Base-by-base conservation (phyloP, 2,888 invertebrate genomes). In the Hypomecis atomaria region DNA sequence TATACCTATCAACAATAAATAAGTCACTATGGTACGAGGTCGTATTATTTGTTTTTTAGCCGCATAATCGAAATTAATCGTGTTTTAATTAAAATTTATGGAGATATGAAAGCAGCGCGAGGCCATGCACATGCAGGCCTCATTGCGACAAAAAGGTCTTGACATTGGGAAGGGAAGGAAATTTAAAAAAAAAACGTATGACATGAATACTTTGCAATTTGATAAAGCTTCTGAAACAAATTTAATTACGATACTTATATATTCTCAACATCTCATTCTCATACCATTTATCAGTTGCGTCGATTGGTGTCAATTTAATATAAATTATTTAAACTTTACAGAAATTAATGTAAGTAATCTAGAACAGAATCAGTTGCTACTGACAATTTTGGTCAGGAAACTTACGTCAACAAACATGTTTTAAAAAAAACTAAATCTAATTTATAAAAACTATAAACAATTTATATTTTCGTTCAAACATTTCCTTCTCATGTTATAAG, bases 101-200 rank as follows among this genome's bases (percentile, higher is more conserved):
- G 55, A 49, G 40, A 40, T 49, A 34, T 10, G 55, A 55, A 64
- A 59, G 34, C 59, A 45, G 64, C 55, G 11, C 64, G 59, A 64
- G 64, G 64, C 34, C 64, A 34, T 37, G 6, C 45, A 40, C 64
- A 34, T 37, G 6, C 45, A 40, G 34, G 8, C 10, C 48, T 45
- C 23, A 34, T 48, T 59, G 54, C 48, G 37, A 45, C 45, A 40
- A 48, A 45, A 57, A 34, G 52, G 40, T 50, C 40, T 53, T 58
- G 50, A 50, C 34, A 49, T 54, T 40, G 52, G 13, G 36, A 44
- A 42, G 43, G 40, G 10, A 33, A 42, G 9, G 23, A 42, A 38
- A 52, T 4, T 38, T 23, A 0, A 4, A 38, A 11, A 43, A 43
- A n/a, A n/a, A n/a, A n/a, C n/a, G n/a, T n/a, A 11, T 43, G 5